Conservation (phyloP, 1,140 invertebrate species). For the Caenorhabditis inopinata region DNA sequence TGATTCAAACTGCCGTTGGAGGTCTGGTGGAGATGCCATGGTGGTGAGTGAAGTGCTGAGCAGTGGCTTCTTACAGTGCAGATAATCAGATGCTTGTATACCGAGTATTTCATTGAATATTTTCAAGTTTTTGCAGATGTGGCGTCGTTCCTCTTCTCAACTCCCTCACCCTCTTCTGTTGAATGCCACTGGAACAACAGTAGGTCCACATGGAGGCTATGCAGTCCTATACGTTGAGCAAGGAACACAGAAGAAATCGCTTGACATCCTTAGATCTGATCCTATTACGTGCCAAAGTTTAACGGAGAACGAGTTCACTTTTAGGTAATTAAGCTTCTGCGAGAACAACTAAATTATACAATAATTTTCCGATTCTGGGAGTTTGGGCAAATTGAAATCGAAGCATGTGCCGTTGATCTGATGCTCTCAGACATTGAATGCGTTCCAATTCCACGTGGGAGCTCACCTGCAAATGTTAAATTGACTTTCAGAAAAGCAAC, state of each 20-base stretch:
- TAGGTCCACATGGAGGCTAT: slow-evolving; percentile 52
- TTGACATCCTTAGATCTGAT: slow-evolving; percentile 52
- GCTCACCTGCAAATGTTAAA: slow-evolving; percentile 57
- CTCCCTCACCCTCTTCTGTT: slow-evolving; percentile 53
- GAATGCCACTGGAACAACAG: slow-evolving; percentile 63
- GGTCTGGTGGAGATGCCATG: slow-evolving; percentile 54
- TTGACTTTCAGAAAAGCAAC: slow-evolving; percentile 54
- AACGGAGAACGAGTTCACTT: slow-evolving; percentile 44
- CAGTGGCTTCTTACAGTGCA: no score
- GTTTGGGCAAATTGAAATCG: slow-evolving; percentile 55
- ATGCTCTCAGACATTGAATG: slow-evolving; percentile 57
- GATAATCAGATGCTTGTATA: no score
- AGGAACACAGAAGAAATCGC: slow-evolving; percentile 24
- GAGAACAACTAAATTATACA: not conserved
- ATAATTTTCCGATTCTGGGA: slow-evolving; percentile 57
- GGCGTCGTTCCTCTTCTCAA: slow-evolving; percentile 50
- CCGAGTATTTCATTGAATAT: no score
- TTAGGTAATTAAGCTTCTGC: slow-evolving; percentile 26
- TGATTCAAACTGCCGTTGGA: slow-evolving; percentile 58
- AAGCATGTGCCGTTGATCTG: slow-evolving; percentile 57
- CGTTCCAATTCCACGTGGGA: slow-evolving; percentile 52
- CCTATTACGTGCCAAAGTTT: slow-evolving; percentile 55
- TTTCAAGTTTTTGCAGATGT: slow-evolving; percentile 52
- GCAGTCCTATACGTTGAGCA: slow-evolving; percentile 65
- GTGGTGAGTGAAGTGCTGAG: no score